Percentiles rank a stretch among this genome's conserved stretches.
Evolutionary conservation across 92 coral and sea anemone species (phyloP).

Genomic region (Anthopleura xanthogrammica): DNA sequence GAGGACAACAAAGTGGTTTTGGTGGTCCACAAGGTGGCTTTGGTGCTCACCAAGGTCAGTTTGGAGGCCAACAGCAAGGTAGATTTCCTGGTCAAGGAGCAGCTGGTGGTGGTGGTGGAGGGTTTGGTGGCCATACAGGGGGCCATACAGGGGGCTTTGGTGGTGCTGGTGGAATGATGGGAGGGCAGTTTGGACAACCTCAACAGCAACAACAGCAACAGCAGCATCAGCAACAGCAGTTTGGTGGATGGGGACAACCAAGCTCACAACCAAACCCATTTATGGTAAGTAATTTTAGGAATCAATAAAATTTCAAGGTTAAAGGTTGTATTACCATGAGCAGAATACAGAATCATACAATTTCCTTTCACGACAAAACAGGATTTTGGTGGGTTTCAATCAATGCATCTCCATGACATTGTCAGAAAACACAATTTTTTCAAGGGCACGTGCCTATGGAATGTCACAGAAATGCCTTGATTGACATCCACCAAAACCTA

Average conservation of each 20-base stretch:
- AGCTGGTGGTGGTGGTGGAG: slow-evolving; percentile 46
- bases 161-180: slow-evolving; percentile 7
- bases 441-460: no score
- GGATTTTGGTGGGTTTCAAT: no score
- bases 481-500: no score
- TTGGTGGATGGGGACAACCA: slow-evolving; percentile 93
- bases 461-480: no score
- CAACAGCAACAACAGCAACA: slow-evolving; percentile 38
- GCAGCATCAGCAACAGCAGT: slow-evolving; percentile 74
- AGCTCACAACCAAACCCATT: slow-evolving; percentile 85
- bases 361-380: no score
- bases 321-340: no score
- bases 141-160: slow-evolving; percentile 19
- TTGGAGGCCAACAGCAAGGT: slow-evolving; percentile 49
- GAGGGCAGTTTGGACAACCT: slow-evolving; percentile 34
- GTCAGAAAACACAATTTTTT: no score
- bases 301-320: no score
- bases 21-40: slow-evolving; percentile 47
- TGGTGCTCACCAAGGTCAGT: slow-evolving; percentile 47
- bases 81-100: slow-evolving; percentile 30
- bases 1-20: slow-evolving; percentile 44
- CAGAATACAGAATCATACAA: no score
- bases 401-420: no score
- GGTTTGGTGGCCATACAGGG: slow-evolving; percentile 27
- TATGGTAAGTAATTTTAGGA: slow-evolving; percentile 57